Evolutionary conservation across 2,113 vertebrate genomes (phyloP), one percentile per base, ranked within the genome.

Genomic region (Corydoras sp.): DNA sequence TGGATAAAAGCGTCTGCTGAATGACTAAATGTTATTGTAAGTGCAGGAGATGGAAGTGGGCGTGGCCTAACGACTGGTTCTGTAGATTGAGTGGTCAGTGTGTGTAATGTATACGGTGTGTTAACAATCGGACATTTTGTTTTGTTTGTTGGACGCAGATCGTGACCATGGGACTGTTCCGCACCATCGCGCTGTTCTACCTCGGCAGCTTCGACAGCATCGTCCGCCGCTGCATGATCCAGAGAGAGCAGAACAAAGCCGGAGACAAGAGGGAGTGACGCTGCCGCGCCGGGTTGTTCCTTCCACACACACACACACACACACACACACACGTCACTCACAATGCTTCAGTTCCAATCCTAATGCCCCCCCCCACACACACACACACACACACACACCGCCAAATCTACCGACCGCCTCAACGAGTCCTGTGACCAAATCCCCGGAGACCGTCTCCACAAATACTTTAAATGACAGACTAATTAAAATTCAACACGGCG

Each of bases 201-300:
- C 87, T 96, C 78, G 92, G 94, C 82, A 97, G 96, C 74, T 99
- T 99, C 66, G 96, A 99, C 89, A 94, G 92, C 86, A 97, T 99
- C 65, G 86, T 98, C 67, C 97, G 93, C 60, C 95, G 96, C 83
- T 99, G 97, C 86, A 98, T 98, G 96, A 90, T 94, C 79, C 92
- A 98, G 83, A 93, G 89, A 82, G 89, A 91, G 80, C 93, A 91
- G 79, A 86, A 89, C 68, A 92, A 91, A 86, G 87, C 77, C 18
- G 65, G 85, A 15, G 89, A 94, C 85, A 96, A 99, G 89, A 90
- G 85, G 58, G 92, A 95, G 81, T 96, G 88, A 89, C 71, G 0
- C 65, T 66, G 5, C 9, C 24, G n/a, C 18, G 29, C 7, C 43
- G 24, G 30, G 11, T 18, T 18, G 32, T 48, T 9, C 18, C 32